Evolutionary conservation across 2,797 vertebrate genomes (phyloP).

Genomic region (Phylloscopus collybita): DNA sequence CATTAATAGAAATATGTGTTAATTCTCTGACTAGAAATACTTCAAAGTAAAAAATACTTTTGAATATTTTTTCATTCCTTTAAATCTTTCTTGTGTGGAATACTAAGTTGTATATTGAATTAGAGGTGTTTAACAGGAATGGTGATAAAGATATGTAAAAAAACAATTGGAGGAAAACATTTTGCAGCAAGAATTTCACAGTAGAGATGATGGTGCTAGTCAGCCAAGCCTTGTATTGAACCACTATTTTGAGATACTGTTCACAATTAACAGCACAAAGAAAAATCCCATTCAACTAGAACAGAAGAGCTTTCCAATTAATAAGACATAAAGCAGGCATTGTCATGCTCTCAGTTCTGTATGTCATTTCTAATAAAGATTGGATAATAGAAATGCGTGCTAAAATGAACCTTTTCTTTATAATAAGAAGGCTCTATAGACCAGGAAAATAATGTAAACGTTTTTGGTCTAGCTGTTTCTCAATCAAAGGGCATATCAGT

Average conservation of each 20-base stretch:
- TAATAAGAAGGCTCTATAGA: background rate
- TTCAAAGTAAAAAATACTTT: background rate
- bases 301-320: background rate
- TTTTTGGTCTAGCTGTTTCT: slow-evolving; percentile 18
- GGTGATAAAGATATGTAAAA: background rate
- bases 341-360: background rate
- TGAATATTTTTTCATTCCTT: background rate
- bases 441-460: background rate
- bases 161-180: background rate
- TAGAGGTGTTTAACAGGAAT: background rate
- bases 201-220: background rate
- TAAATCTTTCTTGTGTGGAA: background rate
- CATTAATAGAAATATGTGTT: background rate
- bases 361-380: background rate
- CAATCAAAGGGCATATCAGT: slow-evolving; percentile 48
- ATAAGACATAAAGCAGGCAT: background rate
- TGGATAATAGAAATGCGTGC: background rate
- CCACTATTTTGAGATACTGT: background rate
- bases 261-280: background rate
- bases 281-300: background rate
- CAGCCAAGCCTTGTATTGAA: background rate
- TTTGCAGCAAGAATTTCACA: background rate
- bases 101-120: background rate
- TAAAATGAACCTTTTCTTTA: background rate
- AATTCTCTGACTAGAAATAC: background rate